phyloP scores from a whole-genome alignment of 2,797 vertebrate genomes.

The Meriones psammophilus region DNA sequence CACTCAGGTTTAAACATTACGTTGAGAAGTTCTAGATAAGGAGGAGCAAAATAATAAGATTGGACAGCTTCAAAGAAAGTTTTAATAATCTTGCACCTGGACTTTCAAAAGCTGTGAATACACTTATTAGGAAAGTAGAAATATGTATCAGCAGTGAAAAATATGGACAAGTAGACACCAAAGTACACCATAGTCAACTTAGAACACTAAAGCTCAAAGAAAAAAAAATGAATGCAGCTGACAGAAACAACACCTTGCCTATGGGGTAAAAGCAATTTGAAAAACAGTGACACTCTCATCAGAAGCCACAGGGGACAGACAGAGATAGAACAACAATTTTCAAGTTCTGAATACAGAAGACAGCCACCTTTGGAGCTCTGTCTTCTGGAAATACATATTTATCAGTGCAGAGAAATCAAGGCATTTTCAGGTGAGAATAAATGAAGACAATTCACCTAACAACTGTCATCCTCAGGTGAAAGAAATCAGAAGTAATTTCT shows the following conservation, averaged over 20 bases:
- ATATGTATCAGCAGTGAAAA: background rate
- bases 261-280: slow-evolving; percentile 38
- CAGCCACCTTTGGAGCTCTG: background rate
- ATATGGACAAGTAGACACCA: background rate
- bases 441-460: background rate
- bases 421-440: background rate
- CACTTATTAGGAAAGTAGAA: background rate
- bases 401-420: background rate
- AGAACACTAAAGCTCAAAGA: background rate
- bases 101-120: background rate
- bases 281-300: slow-evolving; percentile 33
- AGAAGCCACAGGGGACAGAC: background rate
- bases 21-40: background rate
- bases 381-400: background rate
- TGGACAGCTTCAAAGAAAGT: background rate
- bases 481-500: background rate
- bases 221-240: background rate
- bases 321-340: background rate
- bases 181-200: background rate
- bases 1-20: background rate
- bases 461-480: background rate
- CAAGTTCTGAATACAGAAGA: slow-evolving; percentile 14
- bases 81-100: background rate
- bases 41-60: background rate
- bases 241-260: slow-evolving; percentile 41